Evolutionary conservation across 2,113 vertebrate species (phyloP), one percentile per base, ranked within the genome.

Genomic region (Crotalus horridus): DNA sequence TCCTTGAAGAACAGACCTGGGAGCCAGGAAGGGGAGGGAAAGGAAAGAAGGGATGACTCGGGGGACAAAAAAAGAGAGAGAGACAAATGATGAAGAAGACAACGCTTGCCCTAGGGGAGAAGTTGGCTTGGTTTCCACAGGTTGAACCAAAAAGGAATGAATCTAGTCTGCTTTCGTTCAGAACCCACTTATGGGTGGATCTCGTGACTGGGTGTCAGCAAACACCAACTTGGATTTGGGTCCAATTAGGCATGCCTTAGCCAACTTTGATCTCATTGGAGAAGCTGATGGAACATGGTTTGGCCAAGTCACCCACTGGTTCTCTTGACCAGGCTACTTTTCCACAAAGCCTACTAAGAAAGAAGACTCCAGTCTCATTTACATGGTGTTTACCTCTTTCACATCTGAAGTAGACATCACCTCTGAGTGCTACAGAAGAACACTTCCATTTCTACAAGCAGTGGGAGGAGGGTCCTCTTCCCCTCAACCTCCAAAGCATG

Each of bases 11-110:
- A 91, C 1, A 91, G 94, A 54, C 95, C 94, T 91, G 90, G 90
- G 61, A 89, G 95, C 91, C 89, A 94, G 94, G 91, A 95, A 93
- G 90, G 96, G 92, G 56, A 23, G 88, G 89, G 23, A 90, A 61
- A 95, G 89, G 91, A 94, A 94, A 95, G 95, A 94, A 93, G 95
- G 95, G 93, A 97, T 95, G 96, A 95, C 91, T 93, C 93, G 89
- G 94, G 88, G 93, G 20, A 74, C 85, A 74, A 93, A 90, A 94
- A 3, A 58, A 3, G 54, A 54, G 54, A 58, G 10, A 64, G 61
- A 74, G 29, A 94, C 93, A 95, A 91, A 96, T 93, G 87, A 96
- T 96, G 95, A 91, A 95, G 96, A 91, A 21, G 29, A 91, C 91
- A 24, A 91, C 46, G 87, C 86, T 56, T 20, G 48, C 54, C 59